phyloP scores from a whole-genome alignment of 2,113 vertebrate species.

The Peromyscus maniculatus region DNA sequence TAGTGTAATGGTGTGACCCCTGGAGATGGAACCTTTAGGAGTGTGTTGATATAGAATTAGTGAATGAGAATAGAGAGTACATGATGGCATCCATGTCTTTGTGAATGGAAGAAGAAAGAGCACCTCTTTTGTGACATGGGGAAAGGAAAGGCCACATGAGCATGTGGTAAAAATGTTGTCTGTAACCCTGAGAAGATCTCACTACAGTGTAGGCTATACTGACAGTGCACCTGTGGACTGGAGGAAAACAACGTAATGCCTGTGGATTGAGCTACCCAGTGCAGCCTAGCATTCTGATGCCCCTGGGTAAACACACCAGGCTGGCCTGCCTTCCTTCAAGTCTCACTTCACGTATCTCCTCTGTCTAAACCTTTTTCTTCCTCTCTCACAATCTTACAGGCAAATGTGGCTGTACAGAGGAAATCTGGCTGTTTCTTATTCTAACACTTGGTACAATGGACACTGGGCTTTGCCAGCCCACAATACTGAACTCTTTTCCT shows the following conservation, averaged over 20 bases:
- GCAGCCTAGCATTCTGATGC: background rate
- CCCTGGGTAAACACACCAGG: background rate
- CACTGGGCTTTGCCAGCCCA: background rate
- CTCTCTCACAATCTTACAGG: background rate
- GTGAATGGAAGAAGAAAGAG: background rate
- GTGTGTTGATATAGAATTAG: no score
- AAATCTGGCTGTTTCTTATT: background rate
- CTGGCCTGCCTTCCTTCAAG: no score
- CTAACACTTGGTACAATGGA: background rate
- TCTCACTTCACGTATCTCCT: background rate
- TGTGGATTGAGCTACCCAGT: no score
- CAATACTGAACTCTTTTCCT: background rate
- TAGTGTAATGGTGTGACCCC: background rate
- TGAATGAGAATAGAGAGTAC: no score
- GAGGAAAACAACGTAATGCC: background rate
- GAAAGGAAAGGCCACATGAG: background rate
- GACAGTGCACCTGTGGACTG: background rate
- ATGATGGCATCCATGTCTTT: background rate
- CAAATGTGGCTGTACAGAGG: background rate
- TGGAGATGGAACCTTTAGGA: background rate
- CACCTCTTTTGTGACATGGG: background rate
- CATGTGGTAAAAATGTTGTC: no score
- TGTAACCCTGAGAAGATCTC: background rate
- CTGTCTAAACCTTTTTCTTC: background rate
- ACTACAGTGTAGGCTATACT: background rate